phyloP scores from a whole-genome alignment of 2,797 vertebrate species.

The Muraenolepis orangiensis region DNA sequence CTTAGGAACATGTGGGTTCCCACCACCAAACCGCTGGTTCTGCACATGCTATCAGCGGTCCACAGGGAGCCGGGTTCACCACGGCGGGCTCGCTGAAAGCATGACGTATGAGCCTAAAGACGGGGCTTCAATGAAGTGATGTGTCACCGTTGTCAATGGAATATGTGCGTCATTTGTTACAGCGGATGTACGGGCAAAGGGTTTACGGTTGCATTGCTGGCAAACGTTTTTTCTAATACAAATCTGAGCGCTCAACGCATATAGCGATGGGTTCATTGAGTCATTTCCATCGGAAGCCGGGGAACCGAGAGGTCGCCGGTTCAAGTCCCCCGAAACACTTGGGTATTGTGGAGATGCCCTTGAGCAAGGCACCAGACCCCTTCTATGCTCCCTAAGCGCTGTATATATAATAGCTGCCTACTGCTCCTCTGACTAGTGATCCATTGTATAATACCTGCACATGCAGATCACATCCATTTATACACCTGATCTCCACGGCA shows the following conservation, averaged over 20 bases:
- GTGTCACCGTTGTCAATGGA: neutral
- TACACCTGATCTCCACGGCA: neutral
- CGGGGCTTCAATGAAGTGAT: neutral
- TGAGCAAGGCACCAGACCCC: too few species aligned
- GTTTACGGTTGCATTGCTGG: too few species aligned
- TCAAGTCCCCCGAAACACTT: too few species aligned
- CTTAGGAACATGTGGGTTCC: neutral
- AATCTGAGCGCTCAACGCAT: too few species aligned
- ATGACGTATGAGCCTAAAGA: neutral
- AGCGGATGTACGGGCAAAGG: neutral
- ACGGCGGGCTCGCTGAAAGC: neutral
- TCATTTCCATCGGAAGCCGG: too few species aligned
- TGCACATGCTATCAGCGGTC: neutral
- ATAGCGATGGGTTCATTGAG: neutral
- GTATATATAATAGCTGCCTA: too few species aligned
- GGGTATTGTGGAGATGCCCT: too few species aligned
- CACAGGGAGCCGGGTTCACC: neutral
- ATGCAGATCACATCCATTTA: too few species aligned
- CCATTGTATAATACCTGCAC: too few species aligned
- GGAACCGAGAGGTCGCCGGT: too few species aligned
- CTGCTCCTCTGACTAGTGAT: too few species aligned
- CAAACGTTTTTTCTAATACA: neutral
- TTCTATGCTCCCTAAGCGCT: too few species aligned
- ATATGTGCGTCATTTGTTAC: neutral
- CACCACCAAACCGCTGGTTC: neutral